Conservation (phyloP, 2,797 vertebrate genomes). For the Propithecus perrieri region DNA sequence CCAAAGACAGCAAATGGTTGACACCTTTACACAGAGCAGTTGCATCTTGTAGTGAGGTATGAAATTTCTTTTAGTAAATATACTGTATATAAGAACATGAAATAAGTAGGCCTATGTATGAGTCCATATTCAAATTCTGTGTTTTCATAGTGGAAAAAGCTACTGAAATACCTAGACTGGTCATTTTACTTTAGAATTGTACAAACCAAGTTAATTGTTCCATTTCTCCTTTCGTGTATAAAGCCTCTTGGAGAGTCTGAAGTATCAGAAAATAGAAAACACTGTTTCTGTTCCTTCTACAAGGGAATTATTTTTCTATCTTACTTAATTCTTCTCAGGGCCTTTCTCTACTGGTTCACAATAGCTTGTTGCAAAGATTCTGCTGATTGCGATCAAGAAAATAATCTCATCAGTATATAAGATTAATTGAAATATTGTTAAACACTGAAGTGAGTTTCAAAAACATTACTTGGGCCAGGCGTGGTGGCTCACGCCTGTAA, state of each 20-base stretch:
- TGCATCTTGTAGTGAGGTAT: slow-evolving; percentile 99
- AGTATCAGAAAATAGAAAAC: neutral
- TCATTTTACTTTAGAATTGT: slow-evolving; percentile 42
- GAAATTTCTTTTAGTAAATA: slow-evolving; percentile 68
- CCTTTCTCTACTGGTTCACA: slow-evolving; percentile 9
- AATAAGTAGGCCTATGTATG: neutral
- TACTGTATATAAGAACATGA: slow-evolving; percentile 37
- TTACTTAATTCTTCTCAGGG: neutral
- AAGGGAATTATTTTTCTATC: neutral
- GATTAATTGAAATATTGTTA: neutral
- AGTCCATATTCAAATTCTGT: slow-evolving; percentile 12
- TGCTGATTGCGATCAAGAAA: neutral
- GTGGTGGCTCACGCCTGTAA: no score
- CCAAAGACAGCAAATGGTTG: slow-evolving; percentile 99
- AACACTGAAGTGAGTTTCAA: neutral
- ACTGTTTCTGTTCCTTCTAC: neutral
- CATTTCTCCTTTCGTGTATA: neutral
- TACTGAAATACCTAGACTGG: neutral
- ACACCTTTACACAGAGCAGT: slow-evolving; percentile 99
- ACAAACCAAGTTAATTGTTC: slow-evolving; percentile 1
- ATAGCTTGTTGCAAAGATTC: neutral
- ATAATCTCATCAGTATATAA: neutral
- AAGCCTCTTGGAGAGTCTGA: neutral
- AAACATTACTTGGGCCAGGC: no score
- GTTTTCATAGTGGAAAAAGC: slow-evolving; percentile 12